These are phyloP conservation scores for Protodeltote pygarga DNA, from an alignment of 2,888 invertebrate species.

Conservation along the genomic window DNA sequence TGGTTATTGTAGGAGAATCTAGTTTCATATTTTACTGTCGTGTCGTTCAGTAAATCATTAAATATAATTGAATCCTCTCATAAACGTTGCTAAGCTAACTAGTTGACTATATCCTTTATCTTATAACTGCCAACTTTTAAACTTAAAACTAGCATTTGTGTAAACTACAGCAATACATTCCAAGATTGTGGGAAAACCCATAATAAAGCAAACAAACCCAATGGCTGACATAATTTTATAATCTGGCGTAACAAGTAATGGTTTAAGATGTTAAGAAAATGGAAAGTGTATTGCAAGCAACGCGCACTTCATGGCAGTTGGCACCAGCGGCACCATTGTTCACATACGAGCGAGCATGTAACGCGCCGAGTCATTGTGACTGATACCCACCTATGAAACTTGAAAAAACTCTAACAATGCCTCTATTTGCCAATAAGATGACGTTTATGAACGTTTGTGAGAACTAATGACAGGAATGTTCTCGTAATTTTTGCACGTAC, in stretches of 20 bases:
- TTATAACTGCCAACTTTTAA: too few relatives aligned
- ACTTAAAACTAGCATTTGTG: too few relatives aligned
- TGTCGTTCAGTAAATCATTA: too few relatives aligned
- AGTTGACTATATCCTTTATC: too few relatives aligned
- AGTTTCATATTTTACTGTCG: too few relatives aligned
- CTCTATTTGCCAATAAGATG: conserved; percentile 63
- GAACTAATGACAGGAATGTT: conserved; percentile 46
- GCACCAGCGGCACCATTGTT: conserved; percentile 67
- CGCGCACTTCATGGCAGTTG: conserved; percentile 46
- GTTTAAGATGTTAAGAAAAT: conserved; percentile 56
- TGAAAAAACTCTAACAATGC: conserved; percentile 72
- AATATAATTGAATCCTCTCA: too few relatives aligned
- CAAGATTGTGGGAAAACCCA: conserved; percentile 14
- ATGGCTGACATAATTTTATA: conserved; percentile 27
- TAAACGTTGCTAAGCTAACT: too few relatives aligned
- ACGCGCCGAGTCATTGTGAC: conserved; percentile 65
- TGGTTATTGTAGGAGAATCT: too few relatives aligned
- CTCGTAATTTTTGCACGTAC: conserved; percentile 18
- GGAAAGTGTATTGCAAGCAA: conserved; percentile 53
- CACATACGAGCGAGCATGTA: conserved; percentile 61
- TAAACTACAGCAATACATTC: conserved; percentile 49
- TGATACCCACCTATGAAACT: conserved; percentile 59
- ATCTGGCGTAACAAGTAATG: conserved; percentile 41
- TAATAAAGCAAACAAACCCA: conserved; percentile 12
- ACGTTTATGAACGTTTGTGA: conserved; percentile 52